These are phyloP conservation scores for Pantherophis alleghaniensis DNA, from an alignment of 2,797 vertebrate genomes.

Conservation along the genomic window DNA sequence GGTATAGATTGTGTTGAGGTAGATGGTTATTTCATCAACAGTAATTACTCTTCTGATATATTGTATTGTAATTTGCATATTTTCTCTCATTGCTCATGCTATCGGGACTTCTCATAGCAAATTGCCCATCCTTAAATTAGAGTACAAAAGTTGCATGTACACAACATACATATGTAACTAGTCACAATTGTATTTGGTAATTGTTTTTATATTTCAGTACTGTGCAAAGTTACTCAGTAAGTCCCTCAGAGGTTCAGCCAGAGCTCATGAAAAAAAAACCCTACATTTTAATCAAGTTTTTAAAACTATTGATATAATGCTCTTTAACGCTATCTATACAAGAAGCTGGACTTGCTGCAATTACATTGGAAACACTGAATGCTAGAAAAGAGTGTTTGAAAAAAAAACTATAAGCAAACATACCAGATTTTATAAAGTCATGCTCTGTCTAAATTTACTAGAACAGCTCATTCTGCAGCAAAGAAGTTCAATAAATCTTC, in stretches of 20 bases:
- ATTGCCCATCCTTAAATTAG: background rate
- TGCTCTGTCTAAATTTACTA: background rate
- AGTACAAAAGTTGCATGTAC: background rate
- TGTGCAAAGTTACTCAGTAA: background rate
- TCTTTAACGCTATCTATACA: background rate
- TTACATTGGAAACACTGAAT: background rate
- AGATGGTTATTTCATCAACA: background rate
- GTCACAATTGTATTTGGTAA: background rate
- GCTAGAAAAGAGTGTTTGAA: background rate
- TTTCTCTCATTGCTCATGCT: background rate
- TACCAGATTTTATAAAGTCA: background rate
- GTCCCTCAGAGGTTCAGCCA: background rate
- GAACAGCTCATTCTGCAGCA: conserved; percentile 38
- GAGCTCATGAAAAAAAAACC: background rate
- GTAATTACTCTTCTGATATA: background rate
- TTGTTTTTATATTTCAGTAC: background rate
- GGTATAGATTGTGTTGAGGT: background rate
- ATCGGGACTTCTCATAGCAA: background rate
- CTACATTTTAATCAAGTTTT: background rate
- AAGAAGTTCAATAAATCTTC: conserved; percentile 35
- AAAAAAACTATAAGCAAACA: background rate
- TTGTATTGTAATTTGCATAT: background rate
- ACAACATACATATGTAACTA: background rate
- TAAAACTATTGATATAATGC: background rate
- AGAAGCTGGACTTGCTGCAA: background rate